Evolutionary conservation across 2,888 invertebrate genomes (phyloP).

Genomic region (Adelognathus sp.): DNA sequence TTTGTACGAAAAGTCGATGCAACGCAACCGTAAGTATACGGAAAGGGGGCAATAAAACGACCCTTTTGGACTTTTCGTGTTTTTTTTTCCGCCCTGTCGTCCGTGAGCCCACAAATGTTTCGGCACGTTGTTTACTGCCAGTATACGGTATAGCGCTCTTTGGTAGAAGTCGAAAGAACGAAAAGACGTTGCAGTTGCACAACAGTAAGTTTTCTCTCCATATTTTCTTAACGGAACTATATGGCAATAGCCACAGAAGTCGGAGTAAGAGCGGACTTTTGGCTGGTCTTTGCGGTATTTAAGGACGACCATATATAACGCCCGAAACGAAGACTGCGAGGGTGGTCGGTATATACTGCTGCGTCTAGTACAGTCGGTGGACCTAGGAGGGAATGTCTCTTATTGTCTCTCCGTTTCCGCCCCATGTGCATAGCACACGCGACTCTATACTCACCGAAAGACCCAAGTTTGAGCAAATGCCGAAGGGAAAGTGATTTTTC

Average conservation of each 20-base stretch:
- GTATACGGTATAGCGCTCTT: neutral
- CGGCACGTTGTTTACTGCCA: slow-evolving; percentile 39
- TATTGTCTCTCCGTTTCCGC: slow-evolving; percentile 65
- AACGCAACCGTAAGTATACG: slow-evolving; percentile 5
- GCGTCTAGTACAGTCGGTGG: neutral
- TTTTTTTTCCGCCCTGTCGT: slow-evolving; percentile 43
- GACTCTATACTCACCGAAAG: slow-evolving; percentile 36
- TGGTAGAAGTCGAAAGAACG: slow-evolving; percentile 14
- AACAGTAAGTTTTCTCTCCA: slow-evolving; percentile 29
- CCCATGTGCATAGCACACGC: slow-evolving; percentile 69
- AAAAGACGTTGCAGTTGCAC: slow-evolving; percentile 36
- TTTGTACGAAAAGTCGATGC: slow-evolving; percentile 41
- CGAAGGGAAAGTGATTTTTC: slow-evolving; percentile 63
- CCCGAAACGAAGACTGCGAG: slow-evolving; percentile 24
- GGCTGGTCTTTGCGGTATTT: slow-evolving; percentile 51
- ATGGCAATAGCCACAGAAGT: slow-evolving; percentile 16
- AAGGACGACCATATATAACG: slow-evolving; percentile 48
- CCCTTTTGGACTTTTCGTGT: slow-evolving; percentile 41
- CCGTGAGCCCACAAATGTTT: slow-evolving; percentile 61
- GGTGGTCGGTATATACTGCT: slow-evolving; percentile 51
- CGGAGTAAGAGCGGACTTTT: slow-evolving; percentile 10
- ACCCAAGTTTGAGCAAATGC: slow-evolving; percentile 17
- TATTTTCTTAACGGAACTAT: slow-evolving; percentile 55
- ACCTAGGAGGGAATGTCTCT: slow-evolving; percentile 33
- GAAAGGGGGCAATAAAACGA: slow-evolving; percentile 53